These are phyloP conservation scores for Oscheius onirici DNA, from an alignment of 2,888 invertebrate species.

Conservation along the genomic window DNA sequence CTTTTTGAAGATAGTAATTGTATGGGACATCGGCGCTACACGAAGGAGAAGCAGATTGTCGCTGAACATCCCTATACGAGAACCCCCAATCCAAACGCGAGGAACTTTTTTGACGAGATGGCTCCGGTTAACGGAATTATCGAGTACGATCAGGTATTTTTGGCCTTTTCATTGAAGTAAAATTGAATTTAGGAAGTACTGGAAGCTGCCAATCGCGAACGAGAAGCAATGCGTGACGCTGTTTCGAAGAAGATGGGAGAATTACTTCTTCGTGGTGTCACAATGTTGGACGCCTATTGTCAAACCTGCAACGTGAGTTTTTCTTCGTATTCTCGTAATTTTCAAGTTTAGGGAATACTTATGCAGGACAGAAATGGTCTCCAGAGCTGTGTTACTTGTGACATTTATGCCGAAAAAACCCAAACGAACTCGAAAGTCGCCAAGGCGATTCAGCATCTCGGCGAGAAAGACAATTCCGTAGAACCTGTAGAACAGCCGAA, in stretches of 20 bases:
- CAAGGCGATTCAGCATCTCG: neutral
- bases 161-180: neutral
- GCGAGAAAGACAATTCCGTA: neutral
- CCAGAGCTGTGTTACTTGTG: conserved; percentile 43
- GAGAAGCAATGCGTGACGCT: conserved; percentile 38
- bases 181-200: neutral
- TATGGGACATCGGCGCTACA: conserved; percentile 30
- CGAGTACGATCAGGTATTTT: conserved; percentile 19
- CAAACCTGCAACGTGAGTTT: conserved; percentile 43
- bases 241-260: conserved; percentile 57
- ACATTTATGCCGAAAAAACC: conserved; percentile 31
- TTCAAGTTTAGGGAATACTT: conserved; percentile 45
- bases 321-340: neutral
- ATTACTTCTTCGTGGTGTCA: conserved; percentile 48
- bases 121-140: conserved; percentile 43
- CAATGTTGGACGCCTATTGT: conserved; percentile 57
- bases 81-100: conserved; percentile 36
- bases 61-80: conserved; percentile 25
- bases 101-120: conserved; percentile 50
- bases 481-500: no score
- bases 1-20: neutral
- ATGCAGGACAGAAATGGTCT: conserved; percentile 50
- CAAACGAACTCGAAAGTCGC: no score
- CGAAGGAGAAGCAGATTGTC: neutral
- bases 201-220: neutral